Evolutionary conservation across 2,797 vertebrate species (phyloP).

Genomic region (Micromesistius poutassou): DNA sequence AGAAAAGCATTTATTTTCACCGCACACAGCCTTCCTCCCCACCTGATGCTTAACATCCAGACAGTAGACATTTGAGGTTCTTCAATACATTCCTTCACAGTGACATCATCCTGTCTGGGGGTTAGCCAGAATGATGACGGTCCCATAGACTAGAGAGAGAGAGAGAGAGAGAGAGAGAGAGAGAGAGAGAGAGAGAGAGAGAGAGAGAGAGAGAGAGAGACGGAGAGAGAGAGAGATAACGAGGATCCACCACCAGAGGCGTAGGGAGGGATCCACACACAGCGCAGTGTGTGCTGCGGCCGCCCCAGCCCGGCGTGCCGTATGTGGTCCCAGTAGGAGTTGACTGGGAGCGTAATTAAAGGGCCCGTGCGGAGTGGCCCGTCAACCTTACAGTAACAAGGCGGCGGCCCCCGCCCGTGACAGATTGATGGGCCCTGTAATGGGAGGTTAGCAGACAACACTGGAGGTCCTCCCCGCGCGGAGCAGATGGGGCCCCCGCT

Average conservation of each 20-base stretch:
- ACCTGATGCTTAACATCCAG: neutral
- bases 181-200: slow-evolving; percentile 1
- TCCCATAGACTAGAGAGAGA: neutral
- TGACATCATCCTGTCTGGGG: neutral
- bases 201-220: neutral
- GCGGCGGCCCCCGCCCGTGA: slow-evolving; percentile 52
- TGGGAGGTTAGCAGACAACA: slow-evolving; percentile 58
- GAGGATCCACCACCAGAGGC: neutral
- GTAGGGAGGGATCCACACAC: slow-evolving; percentile 30
- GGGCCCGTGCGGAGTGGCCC: slow-evolving; percentile 63
- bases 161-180: neutral
- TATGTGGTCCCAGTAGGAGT: slow-evolving; percentile 70
- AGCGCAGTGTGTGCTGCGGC: slow-evolving; percentile 31
- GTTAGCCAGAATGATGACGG: neutral
- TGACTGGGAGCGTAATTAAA: slow-evolving; percentile 63
- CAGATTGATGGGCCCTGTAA: slow-evolving; percentile 66
- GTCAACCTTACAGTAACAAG: slow-evolving; percentile 64
- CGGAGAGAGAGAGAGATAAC: neutral
- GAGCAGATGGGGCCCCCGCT: slow-evolving; percentile 36
- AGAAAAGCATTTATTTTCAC: too few species aligned
- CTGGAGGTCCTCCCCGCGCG: slow-evolving; percentile 64
- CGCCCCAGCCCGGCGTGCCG: slow-evolving; percentile 50
- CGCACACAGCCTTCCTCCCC: neutral
- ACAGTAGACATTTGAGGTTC: neutral
- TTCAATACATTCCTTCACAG: neutral